A percentile compares a stretch with the other conserved stretches of the same genome.
Conservation (phyloP, 2,888 invertebrate species). For the Orthosia incerta region DNA sequence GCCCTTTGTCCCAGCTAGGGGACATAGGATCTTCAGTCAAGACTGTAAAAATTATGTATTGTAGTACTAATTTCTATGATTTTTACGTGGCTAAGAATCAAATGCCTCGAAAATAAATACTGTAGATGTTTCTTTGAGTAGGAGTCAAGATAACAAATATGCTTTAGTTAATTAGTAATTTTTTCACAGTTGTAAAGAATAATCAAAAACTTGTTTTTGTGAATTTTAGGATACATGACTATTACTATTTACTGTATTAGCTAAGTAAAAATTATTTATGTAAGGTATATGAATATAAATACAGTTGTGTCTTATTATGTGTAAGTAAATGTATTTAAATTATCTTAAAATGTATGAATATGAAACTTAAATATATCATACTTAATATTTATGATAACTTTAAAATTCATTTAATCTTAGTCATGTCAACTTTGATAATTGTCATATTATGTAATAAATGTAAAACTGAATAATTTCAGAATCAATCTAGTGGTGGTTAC, state of each 20-base stretch:
- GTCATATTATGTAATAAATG: slow-evolving; percentile 4
- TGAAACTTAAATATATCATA: slow-evolving; percentile 3
- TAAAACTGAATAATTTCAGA: background rate
- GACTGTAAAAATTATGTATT: slow-evolving; percentile 17
- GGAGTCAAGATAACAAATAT: background rate
- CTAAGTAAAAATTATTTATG: slow-evolving; percentile 15
- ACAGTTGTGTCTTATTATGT: slow-evolving; percentile 15
- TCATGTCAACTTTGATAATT: background rate
- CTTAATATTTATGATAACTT: slow-evolving; percentile 11
- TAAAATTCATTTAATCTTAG: background rate
- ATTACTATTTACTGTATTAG: slow-evolving; percentile 12
- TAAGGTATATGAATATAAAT: slow-evolving; percentile 13
- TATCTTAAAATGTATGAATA: slow-evolving; percentile 9
- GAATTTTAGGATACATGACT: background rate
- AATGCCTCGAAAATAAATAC: background rate
- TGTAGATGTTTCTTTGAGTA: background rate
- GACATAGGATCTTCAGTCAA: too few relatives aligned
- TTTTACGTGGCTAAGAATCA: slow-evolving; percentile 33
- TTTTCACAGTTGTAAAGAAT: background rate
- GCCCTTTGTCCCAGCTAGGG: too few relatives aligned
- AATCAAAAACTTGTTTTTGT: background rate
- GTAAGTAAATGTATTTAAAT: slow-evolving; percentile 1
- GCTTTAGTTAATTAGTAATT: background rate
- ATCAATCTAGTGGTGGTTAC: slow-evolving; percentile 17
- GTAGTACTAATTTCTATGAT: slow-evolving; percentile 19